A percentile compares a stretch with the other conserved stretches of the same genome.
Evolutionary conservation across 1,140 invertebrate species (phyloP).

Genomic region (Drosophila hydei): DNA sequence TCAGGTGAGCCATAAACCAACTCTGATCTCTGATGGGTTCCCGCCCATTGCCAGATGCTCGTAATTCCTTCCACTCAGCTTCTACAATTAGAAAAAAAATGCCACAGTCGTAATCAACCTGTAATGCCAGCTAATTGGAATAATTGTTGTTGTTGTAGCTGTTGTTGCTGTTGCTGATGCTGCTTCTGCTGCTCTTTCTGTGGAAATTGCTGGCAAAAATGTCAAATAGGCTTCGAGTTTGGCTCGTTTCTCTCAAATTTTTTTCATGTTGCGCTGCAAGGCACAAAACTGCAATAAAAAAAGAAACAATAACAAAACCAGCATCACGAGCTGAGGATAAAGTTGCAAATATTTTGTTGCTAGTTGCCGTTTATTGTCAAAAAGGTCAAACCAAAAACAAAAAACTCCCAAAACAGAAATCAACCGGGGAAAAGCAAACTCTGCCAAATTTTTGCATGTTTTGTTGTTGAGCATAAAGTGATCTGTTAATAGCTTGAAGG

Average conservation of each 20-base stretch:
- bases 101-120: constrained; percentile 70
- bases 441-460: constrained; percentile 29
- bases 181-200: constrained; percentile 60
- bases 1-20: constrained; percentile 38
- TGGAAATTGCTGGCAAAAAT: constrained; percentile 76
- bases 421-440: constrained; percentile 1
- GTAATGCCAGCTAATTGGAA: constrained; percentile 79
- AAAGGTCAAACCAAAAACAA: constrained; percentile 70
- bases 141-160: constrained; percentile 60
- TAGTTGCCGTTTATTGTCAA: constrained; percentile 55
- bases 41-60: constrained; percentile 26
- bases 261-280: constrained; percentile 22
- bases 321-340: constrained; percentile 77
- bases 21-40: constrained; percentile 35
- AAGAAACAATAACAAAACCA: constrained; percentile 50
- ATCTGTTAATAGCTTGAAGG: constrained; percentile 23
- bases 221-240: constrained; percentile 71
- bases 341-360: constrained; percentile 68
- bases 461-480: constrained; percentile 18
- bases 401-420: constrained; percentile 40
- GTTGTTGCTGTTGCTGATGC: constrained; percentile 24
- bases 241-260: constrained; percentile 5
- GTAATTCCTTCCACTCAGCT: constrained; percentile 40
- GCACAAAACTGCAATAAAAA: constrained; percentile 54
- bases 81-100: constrained; percentile 59